Percentiles rank a stretch among this genome's conserved stretches.
These are phyloP conservation scores for Melipona beecheii DNA, from an alignment of 2,888 invertebrate species.

Conservation along the genomic window DNA sequence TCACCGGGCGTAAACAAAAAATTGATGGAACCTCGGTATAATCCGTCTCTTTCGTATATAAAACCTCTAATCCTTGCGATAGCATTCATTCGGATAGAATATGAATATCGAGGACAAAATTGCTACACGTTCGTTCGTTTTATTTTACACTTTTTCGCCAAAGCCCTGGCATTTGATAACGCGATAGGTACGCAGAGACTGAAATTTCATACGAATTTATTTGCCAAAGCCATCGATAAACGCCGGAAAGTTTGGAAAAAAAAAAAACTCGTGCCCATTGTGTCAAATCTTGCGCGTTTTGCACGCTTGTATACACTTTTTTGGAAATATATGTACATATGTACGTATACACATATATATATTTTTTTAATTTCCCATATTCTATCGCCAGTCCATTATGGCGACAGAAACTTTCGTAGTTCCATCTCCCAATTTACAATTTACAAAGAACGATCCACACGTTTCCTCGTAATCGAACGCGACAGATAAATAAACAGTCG, in stretches of 20 bases:
- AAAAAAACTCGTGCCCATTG: slow-evolving; percentile 14
- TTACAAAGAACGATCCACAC: not conserved
- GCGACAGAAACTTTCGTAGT: not conserved
- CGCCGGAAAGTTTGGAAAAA: slow-evolving; percentile 11
- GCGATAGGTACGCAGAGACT: not conserved
- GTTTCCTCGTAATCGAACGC: not conserved
- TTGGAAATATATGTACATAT: too few species aligned
- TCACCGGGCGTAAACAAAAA: not conserved
- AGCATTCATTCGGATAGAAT: not conserved
- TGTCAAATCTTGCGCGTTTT: slow-evolving; percentile 12
- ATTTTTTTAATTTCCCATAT: slow-evolving; percentile 9
- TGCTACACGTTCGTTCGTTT: not conserved
- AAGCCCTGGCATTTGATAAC: slow-evolving; percentile 10
- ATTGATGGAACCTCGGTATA: not conserved
- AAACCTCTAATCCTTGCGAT: not conserved
- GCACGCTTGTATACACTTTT: not conserved
- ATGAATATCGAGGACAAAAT: not conserved
- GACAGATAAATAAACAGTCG: not conserved
- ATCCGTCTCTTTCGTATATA: not conserved
- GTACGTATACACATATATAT: not conserved
- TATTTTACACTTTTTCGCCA: not conserved
- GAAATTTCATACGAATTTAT: slow-evolving; percentile 15
- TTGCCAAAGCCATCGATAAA: slow-evolving; percentile 16
- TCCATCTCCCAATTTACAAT: not conserved
- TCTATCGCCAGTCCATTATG: not conserved